Evolutionary conservation across 1,140 invertebrate species (phyloP).

Genomic region (Drosophila insularis): DNA sequence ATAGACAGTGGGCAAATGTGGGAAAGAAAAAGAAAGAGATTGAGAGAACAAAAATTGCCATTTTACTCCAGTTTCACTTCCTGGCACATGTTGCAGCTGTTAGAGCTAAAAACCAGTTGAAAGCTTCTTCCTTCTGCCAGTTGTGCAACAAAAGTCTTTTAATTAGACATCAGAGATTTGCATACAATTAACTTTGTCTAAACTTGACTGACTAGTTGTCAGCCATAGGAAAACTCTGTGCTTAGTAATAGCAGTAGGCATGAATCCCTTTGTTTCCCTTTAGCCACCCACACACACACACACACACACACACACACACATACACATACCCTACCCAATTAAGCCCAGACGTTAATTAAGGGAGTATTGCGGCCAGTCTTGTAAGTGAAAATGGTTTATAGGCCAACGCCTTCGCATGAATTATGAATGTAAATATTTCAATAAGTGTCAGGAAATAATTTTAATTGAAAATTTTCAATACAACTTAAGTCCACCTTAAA

Average conservation of each 20-base stretch:
- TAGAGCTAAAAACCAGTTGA: neutral
- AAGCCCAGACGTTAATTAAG: neutral
- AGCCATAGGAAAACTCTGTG: neutral
- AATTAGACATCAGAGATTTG: constrained; percentile 14
- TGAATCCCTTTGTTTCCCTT: neutral
- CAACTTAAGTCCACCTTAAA: neutral
- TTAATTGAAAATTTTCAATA: constrained; percentile 11
- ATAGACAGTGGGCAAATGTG: neutral
- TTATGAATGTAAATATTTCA: constrained; percentile 6
- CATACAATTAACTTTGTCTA: constrained; percentile 7
- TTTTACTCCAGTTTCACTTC: neutral
- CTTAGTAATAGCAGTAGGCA: neutral
- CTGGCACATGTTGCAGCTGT: constrained; percentile 5
- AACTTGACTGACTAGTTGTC: constrained; percentile 7
- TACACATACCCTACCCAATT: neutral
- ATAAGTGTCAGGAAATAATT: neutral
- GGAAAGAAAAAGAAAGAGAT: neutral
- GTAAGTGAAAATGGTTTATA: constrained; percentile 6
- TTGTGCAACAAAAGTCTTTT: constrained; percentile 10
- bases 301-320: neutral
- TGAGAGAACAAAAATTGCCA: neutral
- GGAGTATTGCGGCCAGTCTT: neutral
- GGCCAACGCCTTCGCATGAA: neutral
- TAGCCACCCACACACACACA: neutral
- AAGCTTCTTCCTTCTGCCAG: neutral